phyloP scores from a whole-genome alignment of 2,113 vertebrate species.

The Pseudorectes ferrugineus region DNA sequence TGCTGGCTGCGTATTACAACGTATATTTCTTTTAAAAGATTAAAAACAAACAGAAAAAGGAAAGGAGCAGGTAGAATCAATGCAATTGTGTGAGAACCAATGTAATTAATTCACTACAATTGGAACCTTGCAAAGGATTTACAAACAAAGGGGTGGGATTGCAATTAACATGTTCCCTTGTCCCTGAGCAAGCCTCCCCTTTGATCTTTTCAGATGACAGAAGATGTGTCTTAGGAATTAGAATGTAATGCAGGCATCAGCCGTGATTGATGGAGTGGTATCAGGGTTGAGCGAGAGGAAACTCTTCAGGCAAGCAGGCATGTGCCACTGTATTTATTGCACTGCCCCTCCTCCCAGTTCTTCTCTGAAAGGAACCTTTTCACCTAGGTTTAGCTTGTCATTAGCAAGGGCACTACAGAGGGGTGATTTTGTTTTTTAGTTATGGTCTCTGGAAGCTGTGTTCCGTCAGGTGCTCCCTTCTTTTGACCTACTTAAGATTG shows the following conservation, averaged over 20 bases:
- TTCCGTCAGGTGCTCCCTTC: slow-evolving; percentile 17
- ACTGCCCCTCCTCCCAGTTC: slow-evolving; percentile 50
- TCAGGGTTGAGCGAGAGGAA: slow-evolving; percentile 45
- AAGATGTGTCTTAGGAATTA: slow-evolving; percentile 70
- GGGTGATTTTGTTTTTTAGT: slow-evolving; percentile 51
- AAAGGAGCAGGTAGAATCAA: neutral
- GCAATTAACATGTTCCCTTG: slow-evolving; percentile 12
- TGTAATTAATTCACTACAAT: slow-evolving; percentile 20
- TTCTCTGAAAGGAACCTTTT: slow-evolving; percentile 25
- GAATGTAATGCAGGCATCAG: slow-evolving; percentile 66
- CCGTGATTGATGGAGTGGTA: slow-evolving; percentile 70
- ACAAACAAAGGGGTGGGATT: slow-evolving; percentile 37
- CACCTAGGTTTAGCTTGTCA: slow-evolving; percentile 68
- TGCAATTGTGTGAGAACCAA: neutral
- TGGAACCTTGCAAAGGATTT: neutral
- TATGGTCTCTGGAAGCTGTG: slow-evolving; percentile 31
- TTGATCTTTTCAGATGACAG: slow-evolving; percentile 67
- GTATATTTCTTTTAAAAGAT: neutral
- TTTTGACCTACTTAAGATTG: slow-evolving; percentile 46
- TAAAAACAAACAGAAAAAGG: neutral
- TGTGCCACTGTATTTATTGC: slow-evolving; percentile 44
- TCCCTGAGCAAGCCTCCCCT: slow-evolving; percentile 43
- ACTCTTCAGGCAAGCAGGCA: slow-evolving; percentile 48
- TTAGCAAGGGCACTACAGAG: slow-evolving; percentile 60
- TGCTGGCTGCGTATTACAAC: neutral